phyloP scores from a whole-genome alignment of 64 coral and sea anemone genomes.

The Hydrozoanthus tunicans region DNA sequence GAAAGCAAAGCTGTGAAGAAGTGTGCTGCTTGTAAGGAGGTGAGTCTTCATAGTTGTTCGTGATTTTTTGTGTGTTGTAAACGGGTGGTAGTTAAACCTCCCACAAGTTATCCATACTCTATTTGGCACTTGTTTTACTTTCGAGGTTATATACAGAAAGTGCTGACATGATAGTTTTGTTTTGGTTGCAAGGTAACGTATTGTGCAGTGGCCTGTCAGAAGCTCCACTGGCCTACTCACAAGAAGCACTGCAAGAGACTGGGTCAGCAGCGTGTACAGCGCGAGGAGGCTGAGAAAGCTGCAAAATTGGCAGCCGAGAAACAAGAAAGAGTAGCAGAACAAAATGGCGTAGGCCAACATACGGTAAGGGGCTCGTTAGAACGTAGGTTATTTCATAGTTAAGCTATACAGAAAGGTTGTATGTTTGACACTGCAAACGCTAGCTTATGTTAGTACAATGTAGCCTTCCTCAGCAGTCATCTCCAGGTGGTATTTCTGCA shows the following conservation, averaged over 20 bases:
- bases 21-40: conserved; percentile 91
- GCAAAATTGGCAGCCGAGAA: conserved; percentile 56
- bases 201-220: conserved; percentile 89
- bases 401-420: background rate
- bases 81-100: too few relatives aligned
- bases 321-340: conserved; percentile 42
- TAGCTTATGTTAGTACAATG: background rate
- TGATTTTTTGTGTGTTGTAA: background rate
- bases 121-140: too few relatives aligned
- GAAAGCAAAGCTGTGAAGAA: conserved; percentile 73
- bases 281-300: conserved; percentile 54
- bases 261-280: conserved; percentile 64
- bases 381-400: too few relatives aligned
- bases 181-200: conserved; percentile 76
- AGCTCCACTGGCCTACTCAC: conserved; percentile 92
- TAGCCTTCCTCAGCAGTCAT: too few relatives aligned
- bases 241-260: conserved; percentile 88
- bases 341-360: conserved; percentile 42
- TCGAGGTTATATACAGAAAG: too few relatives aligned
- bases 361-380: background rate
- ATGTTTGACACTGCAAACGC: background rate
- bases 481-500: too few relatives aligned
- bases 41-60: background rate
- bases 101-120: too few relatives aligned
- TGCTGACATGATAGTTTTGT: too few relatives aligned